Evolutionary conservation across 2,888 invertebrate genomes (phyloP), one percentile per base, ranked within the genome.

Genomic region (Galerucella pusilla): DNA sequence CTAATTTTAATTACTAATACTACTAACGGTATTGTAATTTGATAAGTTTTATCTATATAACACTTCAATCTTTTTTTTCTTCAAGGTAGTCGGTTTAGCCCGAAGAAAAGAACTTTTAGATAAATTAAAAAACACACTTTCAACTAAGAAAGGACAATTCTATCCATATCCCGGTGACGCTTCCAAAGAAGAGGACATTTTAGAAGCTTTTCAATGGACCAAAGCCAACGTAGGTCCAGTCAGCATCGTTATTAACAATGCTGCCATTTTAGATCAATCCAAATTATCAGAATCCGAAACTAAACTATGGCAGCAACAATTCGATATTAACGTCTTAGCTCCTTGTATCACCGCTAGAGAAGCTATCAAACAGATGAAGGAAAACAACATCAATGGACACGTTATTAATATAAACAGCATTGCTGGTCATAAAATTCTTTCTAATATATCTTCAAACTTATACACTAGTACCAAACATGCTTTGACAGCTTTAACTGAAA

Each of bases 181-280:
- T 3, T 79, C 85, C 35, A 85, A 83, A 49, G 86, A 87, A 75
- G 80, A 81, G 61, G 85, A 84, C 16, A 83, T 88, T 25, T 42
- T 83, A 6, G 78, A 82, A 0, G 80, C 83, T 2, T 87, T 88
- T 68, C 75, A 84, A 20, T 84, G 84, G 82, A 82, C 86, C n/a
- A 84, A 81, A 68, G 77, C 83, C 3, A 85, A 84, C 65, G 77
- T 87, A 0, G 86, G 86, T 4, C 82, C 84, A 2, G 82, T 87
- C 11, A 83, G 86, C 64, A 83, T 87, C 52, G 79, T 88, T 35
- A 81, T 88, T 6, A 88, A 88, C 75, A 87, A 87, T 75, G 87
- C 87, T n/a, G 88, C 86, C 10, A 9, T 42, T 42, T 7, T 42
- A 42, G 0, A 42, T 42, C 7, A 0, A 7, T 7, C 7, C 1